A percentile compares a stretch with the other conserved stretches of the same genome.
phyloP scores from a whole-genome alignment of 1,140 invertebrate species.

The Onthophagus taurus region DNA sequence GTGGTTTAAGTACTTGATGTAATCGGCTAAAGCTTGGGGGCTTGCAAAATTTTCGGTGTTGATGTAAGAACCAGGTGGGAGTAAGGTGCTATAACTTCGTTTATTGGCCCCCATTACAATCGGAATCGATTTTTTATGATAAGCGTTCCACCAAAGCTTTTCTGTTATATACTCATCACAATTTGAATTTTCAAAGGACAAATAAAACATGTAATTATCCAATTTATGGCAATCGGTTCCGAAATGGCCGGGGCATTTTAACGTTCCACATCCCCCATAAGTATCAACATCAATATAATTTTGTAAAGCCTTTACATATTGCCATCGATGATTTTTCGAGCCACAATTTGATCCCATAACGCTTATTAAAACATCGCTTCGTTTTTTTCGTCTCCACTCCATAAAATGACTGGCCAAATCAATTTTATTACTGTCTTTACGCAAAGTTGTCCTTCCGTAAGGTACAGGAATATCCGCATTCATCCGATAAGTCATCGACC shows the following conservation, averaged over 20 bases:
- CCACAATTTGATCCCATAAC: conserved; percentile 56
- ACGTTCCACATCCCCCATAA: conserved; percentile 45
- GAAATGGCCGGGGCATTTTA: conserved; percentile 51
- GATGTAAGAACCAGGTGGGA: conserved; percentile 60
- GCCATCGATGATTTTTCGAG: conserved; percentile 45
- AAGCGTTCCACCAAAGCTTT: conserved; percentile 58
- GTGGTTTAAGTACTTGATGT: conserved; percentile 47
- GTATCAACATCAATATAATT: conserved; percentile 46
- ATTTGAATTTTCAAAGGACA: conserved; percentile 66
- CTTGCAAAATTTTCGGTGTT: conserved; percentile 63
- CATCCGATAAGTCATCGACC: conserved; percentile 66
- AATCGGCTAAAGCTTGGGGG: conserved; percentile 50
- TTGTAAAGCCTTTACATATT: conserved; percentile 48
- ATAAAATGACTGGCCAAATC: conserved; percentile 24
- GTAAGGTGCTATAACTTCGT: conserved; percentile 41
- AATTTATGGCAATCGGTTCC: conserved; percentile 45
- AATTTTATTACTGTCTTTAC: conserved; percentile 9
- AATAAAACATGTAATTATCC: conserved; percentile 59
- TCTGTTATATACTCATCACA: conserved; percentile 65
- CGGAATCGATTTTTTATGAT: conserved; percentile 53
- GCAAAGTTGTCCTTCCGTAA: conserved; percentile 46
- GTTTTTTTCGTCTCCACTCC: conserved; percentile 24
- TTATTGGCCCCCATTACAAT: conserved; percentile 54
- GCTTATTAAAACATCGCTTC: conserved; percentile 41
- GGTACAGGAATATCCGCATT: conserved; percentile 61